A percentile compares a stretch with the other conserved stretches of the same genome.
Evolutionary conservation across 2,113 vertebrate species (phyloP).

Genomic region (Halichoeres trimaculatus): DNA sequence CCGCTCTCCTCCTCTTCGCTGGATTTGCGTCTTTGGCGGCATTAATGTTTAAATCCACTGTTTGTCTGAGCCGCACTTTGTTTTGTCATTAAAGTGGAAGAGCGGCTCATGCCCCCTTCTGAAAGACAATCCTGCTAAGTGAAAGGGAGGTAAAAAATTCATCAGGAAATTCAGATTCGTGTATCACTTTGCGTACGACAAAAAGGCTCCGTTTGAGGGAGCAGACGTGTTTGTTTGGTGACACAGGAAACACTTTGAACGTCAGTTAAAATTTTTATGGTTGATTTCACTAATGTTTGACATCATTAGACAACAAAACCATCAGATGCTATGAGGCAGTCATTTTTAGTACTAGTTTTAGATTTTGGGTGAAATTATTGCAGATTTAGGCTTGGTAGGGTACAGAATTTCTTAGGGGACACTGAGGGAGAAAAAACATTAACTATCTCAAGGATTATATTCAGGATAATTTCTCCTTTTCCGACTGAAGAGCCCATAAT

Average conservation of each 20-base stretch:
- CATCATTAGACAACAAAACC: too few species aligned
- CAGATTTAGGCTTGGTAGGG: too few species aligned
- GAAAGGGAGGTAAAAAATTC: slow-evolving; percentile 58
- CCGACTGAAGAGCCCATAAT: too few species aligned
- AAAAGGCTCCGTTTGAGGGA: neutral
- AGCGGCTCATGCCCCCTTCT: neutral
- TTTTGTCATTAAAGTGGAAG: slow-evolving; percentile 58
- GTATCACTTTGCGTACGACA: slow-evolving; percentile 13
- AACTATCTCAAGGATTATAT: too few species aligned
- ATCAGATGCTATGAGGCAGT: too few species aligned
- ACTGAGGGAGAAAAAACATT: too few species aligned
- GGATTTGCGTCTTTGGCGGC: slow-evolving; percentile 42
- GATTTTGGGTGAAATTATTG: too few species aligned
- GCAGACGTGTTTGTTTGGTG: neutral
- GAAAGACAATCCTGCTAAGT: slow-evolving; percentile 28
- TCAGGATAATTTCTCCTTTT: too few species aligned
- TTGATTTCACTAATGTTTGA: too few species aligned
- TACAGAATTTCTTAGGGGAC: too few species aligned
- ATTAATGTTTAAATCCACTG: slow-evolving; percentile 64
- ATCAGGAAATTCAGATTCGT: slow-evolving; percentile 39
- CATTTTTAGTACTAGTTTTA: too few species aligned
- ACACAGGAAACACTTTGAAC: neutral
- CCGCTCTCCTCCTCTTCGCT: neutral
- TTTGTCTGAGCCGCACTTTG: slow-evolving; percentile 54
- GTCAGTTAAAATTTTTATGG: too few species aligned